Percentiles rank a stretch among this genome's conserved stretches.
Conservation (phyloP, 2,797 vertebrate genomes). For the Microctenopoma lineatum region DNA sequence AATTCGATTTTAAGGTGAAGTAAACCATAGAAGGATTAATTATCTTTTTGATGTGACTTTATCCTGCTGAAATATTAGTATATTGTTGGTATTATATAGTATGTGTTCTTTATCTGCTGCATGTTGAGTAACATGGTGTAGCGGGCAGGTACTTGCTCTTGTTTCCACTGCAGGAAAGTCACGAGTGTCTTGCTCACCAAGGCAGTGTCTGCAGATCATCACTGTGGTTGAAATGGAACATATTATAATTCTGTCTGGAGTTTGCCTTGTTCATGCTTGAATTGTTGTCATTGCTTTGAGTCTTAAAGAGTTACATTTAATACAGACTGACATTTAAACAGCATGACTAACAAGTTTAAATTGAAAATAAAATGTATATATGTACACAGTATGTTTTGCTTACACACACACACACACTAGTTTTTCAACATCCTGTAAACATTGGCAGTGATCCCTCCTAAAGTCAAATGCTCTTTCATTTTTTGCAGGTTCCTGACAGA, state of each 20-base stretch:
- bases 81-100: too few relatives aligned
- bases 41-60: not conserved
- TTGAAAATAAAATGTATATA: not conserved
- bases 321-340: not conserved
- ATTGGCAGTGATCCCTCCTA: not conserved
- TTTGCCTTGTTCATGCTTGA: too few relatives aligned
- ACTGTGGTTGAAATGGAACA: too few relatives aligned
- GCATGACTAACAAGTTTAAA: not conserved
- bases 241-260: too few relatives aligned
- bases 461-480: not conserved
- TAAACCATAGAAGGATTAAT: not conserved
- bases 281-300: not conserved
- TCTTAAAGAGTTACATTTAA: not conserved
- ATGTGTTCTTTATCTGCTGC: not conserved
- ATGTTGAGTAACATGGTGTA: not conserved
- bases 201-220: not conserved
- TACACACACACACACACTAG: not conserved
- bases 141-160: not conserved
- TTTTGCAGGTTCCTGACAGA: slow-evolving; percentile 93
- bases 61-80: not conserved
- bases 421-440: not conserved
- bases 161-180: not conserved
- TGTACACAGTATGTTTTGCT: not conserved
- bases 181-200: not conserved
- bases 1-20: too few relatives aligned